Percentiles rank a stretch among this genome's conserved stretches.
Conservation (phyloP, 2,888 invertebrate genomes). For the Rhopalosiphum nymphaeae region DNA sequence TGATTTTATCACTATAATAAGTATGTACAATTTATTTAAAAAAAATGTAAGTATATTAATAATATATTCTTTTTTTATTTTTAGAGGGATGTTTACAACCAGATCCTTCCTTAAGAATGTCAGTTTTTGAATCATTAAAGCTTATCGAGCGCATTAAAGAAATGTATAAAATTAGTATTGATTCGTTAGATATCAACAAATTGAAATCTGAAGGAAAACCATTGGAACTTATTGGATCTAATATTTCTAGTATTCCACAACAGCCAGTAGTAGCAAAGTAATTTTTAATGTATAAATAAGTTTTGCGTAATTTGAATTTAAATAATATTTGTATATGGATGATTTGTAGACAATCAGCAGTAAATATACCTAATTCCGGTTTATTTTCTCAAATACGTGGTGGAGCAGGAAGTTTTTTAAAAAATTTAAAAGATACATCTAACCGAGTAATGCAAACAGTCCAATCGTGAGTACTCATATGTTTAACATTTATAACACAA, state of each 20-base stretch:
- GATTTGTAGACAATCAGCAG: slow-evolving; percentile 35
- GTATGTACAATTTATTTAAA: slow-evolving; percentile 73
- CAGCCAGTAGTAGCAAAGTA: slow-evolving; percentile 48
- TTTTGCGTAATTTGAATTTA: neutral
- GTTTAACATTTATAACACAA: neutral
- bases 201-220: slow-evolving; percentile 57
- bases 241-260: slow-evolving; percentile 24
- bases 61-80: slow-evolving; percentile 67
- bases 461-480: slow-evolving; percentile 79
- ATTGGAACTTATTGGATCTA: slow-evolving; percentile 39
- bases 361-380: slow-evolving; percentile 72
- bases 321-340: slow-evolving; percentile 33
- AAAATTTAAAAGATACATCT: slow-evolving; percentile 95
- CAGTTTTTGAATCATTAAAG: slow-evolving; percentile 75
- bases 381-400: slow-evolving; percentile 89
- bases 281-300: neutral
- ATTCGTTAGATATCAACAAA: slow-evolving; percentile 50
- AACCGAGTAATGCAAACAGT: slow-evolving; percentile 97
- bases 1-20: slow-evolving; percentile 90
- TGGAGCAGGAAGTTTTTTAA: slow-evolving; percentile 92
- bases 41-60: neutral
- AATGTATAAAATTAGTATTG: slow-evolving; percentile 43
- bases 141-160: slow-evolving; percentile 70
- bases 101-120: slow-evolving; percentile 80
- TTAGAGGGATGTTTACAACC: slow-evolving; percentile 83